Conservation (phyloP, 1,140 invertebrate genomes). For the Listronotus bonariensis region DNA sequence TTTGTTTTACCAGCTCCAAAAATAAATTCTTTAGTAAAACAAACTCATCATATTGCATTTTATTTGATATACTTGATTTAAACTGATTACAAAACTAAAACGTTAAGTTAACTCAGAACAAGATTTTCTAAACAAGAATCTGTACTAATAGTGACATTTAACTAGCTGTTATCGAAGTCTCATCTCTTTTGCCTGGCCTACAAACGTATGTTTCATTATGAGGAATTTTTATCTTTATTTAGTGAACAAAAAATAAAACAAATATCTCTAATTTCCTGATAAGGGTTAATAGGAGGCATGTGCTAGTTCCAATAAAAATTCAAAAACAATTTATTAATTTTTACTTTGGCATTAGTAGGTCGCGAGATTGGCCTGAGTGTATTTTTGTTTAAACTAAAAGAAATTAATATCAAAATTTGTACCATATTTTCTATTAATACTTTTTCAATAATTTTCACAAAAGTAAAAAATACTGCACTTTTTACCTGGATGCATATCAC, state of each 20-base stretch:
- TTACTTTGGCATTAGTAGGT: not conserved
- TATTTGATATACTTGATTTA: constrained; percentile 11
- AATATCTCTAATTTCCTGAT: not conserved
- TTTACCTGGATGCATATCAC: too few relatives aligned
- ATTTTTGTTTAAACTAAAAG: too few relatives aligned
- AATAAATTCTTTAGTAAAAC: not conserved
- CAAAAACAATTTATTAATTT: too few relatives aligned
- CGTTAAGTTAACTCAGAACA: constrained; percentile 38
- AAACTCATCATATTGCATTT: not conserved
- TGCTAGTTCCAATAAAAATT: too few relatives aligned
- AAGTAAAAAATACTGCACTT: too few relatives aligned
- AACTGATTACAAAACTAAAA: constrained; percentile 34
- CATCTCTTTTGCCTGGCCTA: constrained; percentile 17
- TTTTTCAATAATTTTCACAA: too few relatives aligned
- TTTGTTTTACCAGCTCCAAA: not conserved
- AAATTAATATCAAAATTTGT: too few relatives aligned
- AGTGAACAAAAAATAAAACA: not conserved
- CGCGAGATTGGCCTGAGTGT: too few relatives aligned
- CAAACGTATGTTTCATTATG: not conserved
- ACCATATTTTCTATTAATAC: too few relatives aligned
- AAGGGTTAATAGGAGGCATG: too few relatives aligned
- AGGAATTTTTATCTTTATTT: not conserved
- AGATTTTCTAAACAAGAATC: constrained; percentile 23
- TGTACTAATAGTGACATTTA: constrained; percentile 16
- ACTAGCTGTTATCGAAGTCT: constrained; percentile 7